A percentile compares a stretch with the other conserved stretches of the same genome.
Evolutionary conservation across 2,113 vertebrate genomes (phyloP).

Genomic region (Pluvianellus socialis): DNA sequence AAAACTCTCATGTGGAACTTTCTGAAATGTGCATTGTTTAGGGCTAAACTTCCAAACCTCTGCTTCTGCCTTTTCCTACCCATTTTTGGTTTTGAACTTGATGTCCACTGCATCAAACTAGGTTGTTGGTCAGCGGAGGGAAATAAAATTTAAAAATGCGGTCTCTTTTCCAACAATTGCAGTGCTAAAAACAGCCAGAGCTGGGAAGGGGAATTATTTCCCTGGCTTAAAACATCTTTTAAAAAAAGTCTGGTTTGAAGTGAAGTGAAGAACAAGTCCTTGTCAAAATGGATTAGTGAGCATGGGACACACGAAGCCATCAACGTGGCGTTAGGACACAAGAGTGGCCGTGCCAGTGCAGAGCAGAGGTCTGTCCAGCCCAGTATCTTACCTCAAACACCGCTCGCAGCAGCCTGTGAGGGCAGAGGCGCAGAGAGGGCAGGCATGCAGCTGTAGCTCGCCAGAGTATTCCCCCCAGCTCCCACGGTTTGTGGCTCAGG

Average conservation of each 20-base stretch:
- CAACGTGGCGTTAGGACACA: neutral
- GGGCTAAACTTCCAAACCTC: neutral
- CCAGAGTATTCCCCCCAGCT: accelerated
- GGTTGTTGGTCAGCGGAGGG: neutral
- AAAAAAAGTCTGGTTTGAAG: neutral
- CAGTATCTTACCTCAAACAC: neutral
- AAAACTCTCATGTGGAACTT: neutral
- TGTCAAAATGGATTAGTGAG: conserved; percentile 32
- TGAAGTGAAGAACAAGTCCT: no score
- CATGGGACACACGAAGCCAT: neutral
- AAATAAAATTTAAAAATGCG: neutral
- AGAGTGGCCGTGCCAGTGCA: neutral
- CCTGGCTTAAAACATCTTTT: neutral
- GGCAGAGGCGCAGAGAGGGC: neutral
- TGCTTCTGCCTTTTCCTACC: neutral
- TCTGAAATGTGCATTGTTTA: neutral
- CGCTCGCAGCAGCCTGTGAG: neutral
- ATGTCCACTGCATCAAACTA: neutral
- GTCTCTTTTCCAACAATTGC: neutral
- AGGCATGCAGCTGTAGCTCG: neutral
- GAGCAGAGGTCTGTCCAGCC: neutral
- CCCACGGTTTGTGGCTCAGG: neutral
- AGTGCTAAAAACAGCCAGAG: neutral
- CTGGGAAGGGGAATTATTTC: neutral
- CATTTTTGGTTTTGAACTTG: neutral